Percentiles rank a stretch among this genome's conserved stretches.
phyloP scores from a whole-genome alignment of 2,113 vertebrate species.

The Thermophis baileyi region DNA sequence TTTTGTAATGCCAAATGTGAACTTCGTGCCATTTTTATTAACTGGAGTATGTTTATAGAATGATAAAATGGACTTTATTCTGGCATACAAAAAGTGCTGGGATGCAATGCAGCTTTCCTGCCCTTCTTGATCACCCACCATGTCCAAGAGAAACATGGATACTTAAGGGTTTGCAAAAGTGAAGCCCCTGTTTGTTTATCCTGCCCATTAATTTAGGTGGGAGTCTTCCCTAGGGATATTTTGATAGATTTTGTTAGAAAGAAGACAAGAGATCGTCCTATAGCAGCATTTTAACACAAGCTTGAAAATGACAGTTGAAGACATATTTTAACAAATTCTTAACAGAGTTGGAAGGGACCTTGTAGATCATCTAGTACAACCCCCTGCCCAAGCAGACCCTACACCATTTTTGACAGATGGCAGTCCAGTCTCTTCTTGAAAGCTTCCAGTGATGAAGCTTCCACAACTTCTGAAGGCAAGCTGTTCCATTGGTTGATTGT shows the following conservation, averaged over 20 bases:
- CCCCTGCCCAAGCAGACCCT: no score
- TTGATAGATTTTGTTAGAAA: background rate
- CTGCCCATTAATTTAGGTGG: background rate
- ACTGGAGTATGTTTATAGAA: background rate
- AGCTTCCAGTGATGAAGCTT: no score
- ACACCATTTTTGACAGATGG: no score
- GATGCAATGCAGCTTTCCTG: background rate
- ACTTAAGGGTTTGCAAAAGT: background rate
- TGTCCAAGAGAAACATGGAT: background rate
- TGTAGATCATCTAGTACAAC: no score
- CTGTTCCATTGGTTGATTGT: no score
- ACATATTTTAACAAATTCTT: no score
- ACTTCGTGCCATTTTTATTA: background rate
- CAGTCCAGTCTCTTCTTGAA: no score
- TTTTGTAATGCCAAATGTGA: background rate
- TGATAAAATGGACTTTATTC: background rate
- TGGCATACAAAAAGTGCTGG: background rate
- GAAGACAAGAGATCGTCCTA: background rate
- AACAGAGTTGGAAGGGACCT: no score
- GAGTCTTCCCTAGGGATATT: background rate
- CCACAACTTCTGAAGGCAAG: no score
- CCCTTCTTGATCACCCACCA: background rate
- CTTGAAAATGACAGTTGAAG: background rate
- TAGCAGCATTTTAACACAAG: background rate
- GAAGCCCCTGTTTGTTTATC: background rate